phyloP scores from a whole-genome alignment of 2,888 invertebrate species.

The Calameuta pallipes region DNA sequence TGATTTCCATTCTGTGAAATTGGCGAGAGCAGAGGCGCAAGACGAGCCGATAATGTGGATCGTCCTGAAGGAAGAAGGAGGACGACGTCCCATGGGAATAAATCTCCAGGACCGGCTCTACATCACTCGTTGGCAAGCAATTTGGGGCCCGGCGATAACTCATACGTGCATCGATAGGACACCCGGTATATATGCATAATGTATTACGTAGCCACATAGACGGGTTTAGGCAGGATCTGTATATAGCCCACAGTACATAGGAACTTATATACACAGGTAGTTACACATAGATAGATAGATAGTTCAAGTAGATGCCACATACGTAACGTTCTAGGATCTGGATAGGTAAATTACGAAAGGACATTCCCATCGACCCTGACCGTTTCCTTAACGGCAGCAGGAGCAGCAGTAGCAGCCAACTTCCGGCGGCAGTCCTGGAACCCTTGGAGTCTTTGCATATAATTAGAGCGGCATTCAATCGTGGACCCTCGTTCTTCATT shows the following conservation, averaged over 20 bases:
- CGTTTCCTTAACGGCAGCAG: not conserved
- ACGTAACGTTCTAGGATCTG: not conserved
- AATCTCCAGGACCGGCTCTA: conserved; percentile 62
- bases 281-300: not conserved
- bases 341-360: not conserved
- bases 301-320: not conserved
- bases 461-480: conserved; percentile 63
- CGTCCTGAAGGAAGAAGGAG: not conserved
- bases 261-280: not conserved
- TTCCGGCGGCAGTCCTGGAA: not conserved
- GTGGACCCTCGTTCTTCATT: conserved; percentile 24
- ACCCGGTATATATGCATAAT: conserved; percentile 44
- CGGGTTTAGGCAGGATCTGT: not conserved
- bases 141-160: conserved; percentile 64
- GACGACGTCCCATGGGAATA: conserved; percentile 40
- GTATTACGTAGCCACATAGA: conserved; percentile 31
- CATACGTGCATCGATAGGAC: conserved; percentile 64
- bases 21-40: conserved; percentile 37
- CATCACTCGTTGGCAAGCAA: conserved; percentile 65
- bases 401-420: not conserved
- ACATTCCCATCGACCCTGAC: not conserved
- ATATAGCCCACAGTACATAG: not conserved
- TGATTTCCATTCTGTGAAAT: conserved; percentile 42
- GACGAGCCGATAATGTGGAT: conserved; percentile 44
- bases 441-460: conserved; percentile 57